A percentile compares a stretch with the other conserved stretches of the same genome.
phyloP scores from a whole-genome alignment of 1,140 invertebrate species.

The Neodiprion lecontei region DNA sequence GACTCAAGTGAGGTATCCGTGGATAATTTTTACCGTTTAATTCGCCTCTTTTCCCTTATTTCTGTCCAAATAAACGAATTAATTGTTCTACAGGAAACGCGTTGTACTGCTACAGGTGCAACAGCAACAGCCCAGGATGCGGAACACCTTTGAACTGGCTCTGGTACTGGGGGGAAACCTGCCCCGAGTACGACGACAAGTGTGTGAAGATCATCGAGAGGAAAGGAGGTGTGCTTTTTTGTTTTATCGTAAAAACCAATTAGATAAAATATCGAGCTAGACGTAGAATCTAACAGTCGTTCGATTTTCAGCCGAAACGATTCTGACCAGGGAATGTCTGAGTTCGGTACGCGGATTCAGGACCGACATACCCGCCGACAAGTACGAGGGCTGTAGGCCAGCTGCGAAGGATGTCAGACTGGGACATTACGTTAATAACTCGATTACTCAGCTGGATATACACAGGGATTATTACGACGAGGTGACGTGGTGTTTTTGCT shows the following conservation, averaged over 20 bases:
- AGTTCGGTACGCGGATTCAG: slow-evolving; percentile 78
- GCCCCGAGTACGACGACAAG: slow-evolving; percentile 83
- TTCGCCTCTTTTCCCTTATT: no score
- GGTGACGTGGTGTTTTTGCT: slow-evolving; percentile 90
- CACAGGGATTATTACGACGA: slow-evolving; percentile 84
- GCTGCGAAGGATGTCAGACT: slow-evolving; percentile 81
- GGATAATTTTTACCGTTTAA: no score
- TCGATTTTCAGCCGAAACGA: slow-evolving; percentile 70
- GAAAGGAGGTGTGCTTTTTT: slow-evolving; percentile 76
- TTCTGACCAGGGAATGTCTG: slow-evolving; percentile 86
- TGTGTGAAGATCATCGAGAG: slow-evolving; percentile 91
- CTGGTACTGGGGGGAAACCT: slow-evolving; percentile 76
- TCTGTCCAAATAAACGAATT: no score
- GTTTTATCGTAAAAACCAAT: slow-evolving; percentile 6
- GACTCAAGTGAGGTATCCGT: no score
- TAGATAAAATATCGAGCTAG: neutral
- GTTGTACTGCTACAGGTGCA: slow-evolving; percentile 88
- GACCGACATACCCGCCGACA: slow-evolving; percentile 90
- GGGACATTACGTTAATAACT: slow-evolving; percentile 88
- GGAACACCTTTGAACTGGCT: slow-evolving; percentile 85
- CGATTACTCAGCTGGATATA: slow-evolving; percentile 84
- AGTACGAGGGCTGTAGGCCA: slow-evolving; percentile 86
- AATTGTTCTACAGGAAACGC: slow-evolving; percentile 56
- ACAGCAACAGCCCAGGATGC: slow-evolving; percentile 88
- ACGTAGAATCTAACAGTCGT: neutral